Percentiles rank a stretch among this genome's conserved stretches.
Evolutionary conservation across 2,113 vertebrate species (phyloP).

Genomic region (Chloropsis cyanopogon): DNA sequence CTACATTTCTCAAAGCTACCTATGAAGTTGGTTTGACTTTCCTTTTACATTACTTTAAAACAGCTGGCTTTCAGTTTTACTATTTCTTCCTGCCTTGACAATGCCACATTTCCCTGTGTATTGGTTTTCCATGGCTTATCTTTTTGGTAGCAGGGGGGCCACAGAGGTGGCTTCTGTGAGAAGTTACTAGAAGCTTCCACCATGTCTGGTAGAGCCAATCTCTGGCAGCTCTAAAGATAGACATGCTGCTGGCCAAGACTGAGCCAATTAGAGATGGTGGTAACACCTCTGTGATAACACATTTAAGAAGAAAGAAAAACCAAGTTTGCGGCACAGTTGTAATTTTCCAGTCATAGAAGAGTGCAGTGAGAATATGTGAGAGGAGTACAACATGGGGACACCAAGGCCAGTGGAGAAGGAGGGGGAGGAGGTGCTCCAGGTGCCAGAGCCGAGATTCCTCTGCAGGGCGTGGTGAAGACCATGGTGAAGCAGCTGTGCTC

Average conservation of each 20-base stretch:
- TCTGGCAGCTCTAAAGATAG: background rate
- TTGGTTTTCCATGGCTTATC: background rate
- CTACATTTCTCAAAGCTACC: background rate
- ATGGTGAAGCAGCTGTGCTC: background rate
- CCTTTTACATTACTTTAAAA: background rate
- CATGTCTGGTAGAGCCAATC: background rate
- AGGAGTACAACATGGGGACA: background rate
- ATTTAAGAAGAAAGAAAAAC: background rate
- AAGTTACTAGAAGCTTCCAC: background rate
- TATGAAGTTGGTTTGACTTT: background rate
- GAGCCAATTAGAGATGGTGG: background rate
- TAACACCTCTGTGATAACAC: background rate
- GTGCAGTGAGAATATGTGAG: no score
- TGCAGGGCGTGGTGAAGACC: background rate
- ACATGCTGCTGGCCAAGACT: background rate
- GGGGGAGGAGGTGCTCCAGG: background rate
- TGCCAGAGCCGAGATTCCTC: rapidly evolving
- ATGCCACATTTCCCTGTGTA: background rate
- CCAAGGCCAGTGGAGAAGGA: background rate
- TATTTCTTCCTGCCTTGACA: background rate
- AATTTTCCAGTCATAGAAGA: background rate
- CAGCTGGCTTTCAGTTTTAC: background rate
- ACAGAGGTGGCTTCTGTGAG: background rate
- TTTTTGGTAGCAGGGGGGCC: background rate
- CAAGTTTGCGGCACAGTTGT: background rate